Conservation (phyloP, 2,113 vertebrate genomes). For the Centrocercus urophasianus region DNA sequence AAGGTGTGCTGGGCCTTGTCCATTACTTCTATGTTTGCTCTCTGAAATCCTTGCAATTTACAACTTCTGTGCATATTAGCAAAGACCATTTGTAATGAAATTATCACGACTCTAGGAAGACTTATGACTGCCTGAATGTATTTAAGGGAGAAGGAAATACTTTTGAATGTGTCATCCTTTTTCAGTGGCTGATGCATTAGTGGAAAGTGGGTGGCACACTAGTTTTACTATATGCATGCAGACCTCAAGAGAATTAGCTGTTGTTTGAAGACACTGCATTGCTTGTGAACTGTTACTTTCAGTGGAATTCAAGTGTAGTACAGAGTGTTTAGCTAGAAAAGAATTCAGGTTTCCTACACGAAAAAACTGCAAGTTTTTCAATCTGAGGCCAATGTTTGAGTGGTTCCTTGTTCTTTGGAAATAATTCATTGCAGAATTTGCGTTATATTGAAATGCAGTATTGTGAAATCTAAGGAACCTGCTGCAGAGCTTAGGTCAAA, state of each 20-base stretch:
- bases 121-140: neutral
- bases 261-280: neutral
- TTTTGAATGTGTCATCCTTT: neutral
- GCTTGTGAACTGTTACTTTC: neutral
- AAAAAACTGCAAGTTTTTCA: neutral
- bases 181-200: neutral
- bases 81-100: neutral
- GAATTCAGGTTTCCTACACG: neutral
- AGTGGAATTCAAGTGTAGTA: neutral
- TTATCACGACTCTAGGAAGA: neutral
- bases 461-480: neutral
- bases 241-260: neutral
- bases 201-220: neutral
- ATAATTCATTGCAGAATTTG: neutral
- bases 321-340: neutral
- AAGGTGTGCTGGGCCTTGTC: neutral
- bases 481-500: neutral
- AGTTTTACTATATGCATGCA: neutral
- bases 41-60: neutral
- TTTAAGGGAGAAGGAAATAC: neutral
- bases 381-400: neutral
- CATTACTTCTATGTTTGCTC: neutral
- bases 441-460: neutral
- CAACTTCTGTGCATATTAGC: neutral
- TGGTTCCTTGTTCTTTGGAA: neutral